Evolutionary conservation across 2,888 invertebrate genomes (phyloP).

Genomic region (Cataglyphis cursor): DNA sequence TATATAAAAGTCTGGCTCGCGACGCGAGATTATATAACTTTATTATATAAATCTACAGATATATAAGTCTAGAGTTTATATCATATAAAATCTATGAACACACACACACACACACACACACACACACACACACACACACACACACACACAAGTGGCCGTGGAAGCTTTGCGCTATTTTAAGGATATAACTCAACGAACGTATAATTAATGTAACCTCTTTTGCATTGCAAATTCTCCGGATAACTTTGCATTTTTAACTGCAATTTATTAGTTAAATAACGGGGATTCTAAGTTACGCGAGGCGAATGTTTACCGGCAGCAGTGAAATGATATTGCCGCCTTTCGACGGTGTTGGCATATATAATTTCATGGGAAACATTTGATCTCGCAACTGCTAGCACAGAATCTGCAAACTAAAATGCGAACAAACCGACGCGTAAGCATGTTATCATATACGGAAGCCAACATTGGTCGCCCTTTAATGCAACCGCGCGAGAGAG

Average conservation of each 20-base stretch:
- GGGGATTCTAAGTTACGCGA: neutral
- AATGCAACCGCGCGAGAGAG: constrained; percentile 32
- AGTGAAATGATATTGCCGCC: constrained; percentile 33
- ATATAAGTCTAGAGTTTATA: constrained; percentile 21
- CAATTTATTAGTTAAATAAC: constrained; percentile 43
- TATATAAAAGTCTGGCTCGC: constrained; percentile 22
- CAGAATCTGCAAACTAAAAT: constrained; percentile 49
- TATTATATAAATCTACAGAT: constrained; percentile 35
- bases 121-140: no score
- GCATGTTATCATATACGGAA: constrained; percentile 22
- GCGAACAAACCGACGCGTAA: constrained; percentile 42
- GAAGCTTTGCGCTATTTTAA: constrained; percentile 7
- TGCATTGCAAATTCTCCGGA: neutral
- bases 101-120: no score
- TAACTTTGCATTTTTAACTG: constrained; percentile 24
- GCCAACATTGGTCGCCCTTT: constrained; percentile 34
- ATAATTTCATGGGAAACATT: constrained; percentile 54
- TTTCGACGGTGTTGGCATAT: constrained; percentile 32
- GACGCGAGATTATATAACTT: constrained; percentile 19
- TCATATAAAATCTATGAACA: neutral
- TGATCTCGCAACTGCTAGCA: constrained; percentile 43
- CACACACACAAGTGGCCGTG: no score
- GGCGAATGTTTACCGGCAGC: constrained; percentile 11
- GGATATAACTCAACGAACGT: constrained; percentile 26
- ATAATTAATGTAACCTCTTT: constrained; percentile 18